A percentile compares a stretch with the other conserved stretches of the same genome.
Conservation (phyloP, 2,797 vertebrate genomes). For the Spheniscus humboldti region DNA sequence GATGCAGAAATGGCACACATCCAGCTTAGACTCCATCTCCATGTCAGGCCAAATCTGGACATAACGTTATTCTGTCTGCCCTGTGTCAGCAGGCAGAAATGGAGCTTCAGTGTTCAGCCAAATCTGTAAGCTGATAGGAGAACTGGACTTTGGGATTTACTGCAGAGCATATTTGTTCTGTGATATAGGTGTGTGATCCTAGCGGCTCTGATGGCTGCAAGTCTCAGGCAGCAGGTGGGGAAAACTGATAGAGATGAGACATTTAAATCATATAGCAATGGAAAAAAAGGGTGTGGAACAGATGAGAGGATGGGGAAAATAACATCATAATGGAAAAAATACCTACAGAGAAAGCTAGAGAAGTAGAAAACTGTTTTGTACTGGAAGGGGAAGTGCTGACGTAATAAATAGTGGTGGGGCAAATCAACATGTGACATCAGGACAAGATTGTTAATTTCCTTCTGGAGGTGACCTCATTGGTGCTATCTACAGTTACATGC, state of each 20-base stretch:
- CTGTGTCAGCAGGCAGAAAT: background rate
- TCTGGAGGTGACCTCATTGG: background rate
- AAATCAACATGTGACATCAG: background rate
- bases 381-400: slow-evolving; percentile 10
- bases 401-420: background rate
- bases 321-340: slow-evolving; percentile 8
- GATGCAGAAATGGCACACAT: background rate
- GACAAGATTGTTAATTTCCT: background rate
- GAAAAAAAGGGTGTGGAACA: slow-evolving; percentile 17
- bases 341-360: background rate
- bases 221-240: background rate
- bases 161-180: background rate
- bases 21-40: background rate
- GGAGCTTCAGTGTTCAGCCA: background rate
- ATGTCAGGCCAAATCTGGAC: background rate
- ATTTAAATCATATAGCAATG: background rate
- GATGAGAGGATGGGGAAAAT: background rate
- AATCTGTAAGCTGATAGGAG: background rate
- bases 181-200: background rate
- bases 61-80: background rate
- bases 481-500: background rate
- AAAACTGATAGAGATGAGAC: background rate
- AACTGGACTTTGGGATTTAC: background rate
- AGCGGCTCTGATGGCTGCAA: background rate
- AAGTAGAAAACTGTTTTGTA: background rate